Base-by-base conservation (phyloP, 1,140 invertebrate species). In the Zaprionus davidi region DNA sequence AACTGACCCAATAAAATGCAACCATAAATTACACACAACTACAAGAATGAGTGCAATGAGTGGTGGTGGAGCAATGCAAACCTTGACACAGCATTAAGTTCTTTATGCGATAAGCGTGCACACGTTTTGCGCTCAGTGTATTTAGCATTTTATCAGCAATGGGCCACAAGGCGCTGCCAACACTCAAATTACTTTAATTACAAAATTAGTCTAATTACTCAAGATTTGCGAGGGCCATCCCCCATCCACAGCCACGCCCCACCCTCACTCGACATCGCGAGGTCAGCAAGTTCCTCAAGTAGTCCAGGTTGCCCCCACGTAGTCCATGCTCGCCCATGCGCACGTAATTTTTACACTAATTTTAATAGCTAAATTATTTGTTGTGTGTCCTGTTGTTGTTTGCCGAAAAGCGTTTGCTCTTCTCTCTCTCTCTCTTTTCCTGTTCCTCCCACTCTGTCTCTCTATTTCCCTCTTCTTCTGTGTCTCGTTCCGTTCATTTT, bases 131-230 rank as follows among this genome's bases (percentile, higher is more conserved):
- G 5, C 15, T 22, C 9, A 11, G 20, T 34, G 51, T 65, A 31
- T 69, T 68, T 81, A 66, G 59, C 72, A 76, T 81, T 76, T 76
- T 81, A 76, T 81, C 79, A 81, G 79, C 77, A 64, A 44, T 38
- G 57, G 38, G 76, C 68, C 71, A 56, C 62, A 65, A 65, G 59
- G 68, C 46, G 68, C 46, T 55, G 68, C 46, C 64, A 63, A 38
- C 60, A 66, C 31, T 76, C 72, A 79, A 81, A 81, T 79, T 76
- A 79, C 69, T 72, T 79, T 83, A 82, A 82, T 82, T 81, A 81
- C 69, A 70, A 82, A 82, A 82, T 82, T 82, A 82, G 79, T 80
- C 78, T 77, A 82, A 82, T 82, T 79, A 79, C 73, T 79, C 76
- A 77, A 76, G 77, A 79, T 81, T 79, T 79, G 69, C 64, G 57